A percentile compares a stretch with the other conserved stretches of the same genome.
These are phyloP conservation scores for Lasioglossum zephyrum DNA, from an alignment of 2,888 invertebrate species.

Conservation along the genomic window DNA sequence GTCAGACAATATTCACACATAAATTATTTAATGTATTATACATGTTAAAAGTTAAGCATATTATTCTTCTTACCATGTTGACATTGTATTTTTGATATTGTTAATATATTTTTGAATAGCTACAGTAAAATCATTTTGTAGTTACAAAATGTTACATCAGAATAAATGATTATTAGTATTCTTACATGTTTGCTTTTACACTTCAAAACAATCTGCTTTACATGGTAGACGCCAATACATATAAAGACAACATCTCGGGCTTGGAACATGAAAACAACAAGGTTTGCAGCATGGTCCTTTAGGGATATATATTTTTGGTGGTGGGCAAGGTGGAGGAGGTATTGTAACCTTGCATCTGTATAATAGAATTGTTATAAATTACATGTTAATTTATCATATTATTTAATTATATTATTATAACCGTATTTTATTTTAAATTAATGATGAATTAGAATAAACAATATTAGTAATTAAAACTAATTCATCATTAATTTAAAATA, in stretches of 20 bases:
- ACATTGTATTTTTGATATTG: neutral
- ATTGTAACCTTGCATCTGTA: slow-evolving; percentile 69
- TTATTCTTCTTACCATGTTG: neutral
- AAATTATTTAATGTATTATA: slow-evolving; percentile 2
- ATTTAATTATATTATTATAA: no score
- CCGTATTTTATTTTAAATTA: no score
- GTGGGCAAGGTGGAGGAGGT: slow-evolving; percentile 44
- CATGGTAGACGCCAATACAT: slow-evolving; percentile 72
- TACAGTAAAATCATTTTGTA: neutral
- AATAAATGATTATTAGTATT: neutral
- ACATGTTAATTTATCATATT: neutral
- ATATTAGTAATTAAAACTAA: no score
- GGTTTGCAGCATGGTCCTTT: slow-evolving; percentile 67
- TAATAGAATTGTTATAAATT: slow-evolving; percentile 25
- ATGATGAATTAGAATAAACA: no score
- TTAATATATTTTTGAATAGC: neutral
- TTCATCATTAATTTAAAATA: no score
- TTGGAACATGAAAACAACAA: slow-evolving; percentile 69
- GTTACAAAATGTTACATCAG: neutral
- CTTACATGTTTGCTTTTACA: slow-evolving; percentile 48
- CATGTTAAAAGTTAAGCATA: neutral
- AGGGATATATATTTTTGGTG: slow-evolving; percentile 58
- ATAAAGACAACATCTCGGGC: slow-evolving; percentile 71
- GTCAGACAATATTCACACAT: neutral
- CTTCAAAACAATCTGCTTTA: slow-evolving; percentile 75